Conservation (phyloP, 1,140 invertebrate species). For the Schlechtendalia chinensis region DNA sequence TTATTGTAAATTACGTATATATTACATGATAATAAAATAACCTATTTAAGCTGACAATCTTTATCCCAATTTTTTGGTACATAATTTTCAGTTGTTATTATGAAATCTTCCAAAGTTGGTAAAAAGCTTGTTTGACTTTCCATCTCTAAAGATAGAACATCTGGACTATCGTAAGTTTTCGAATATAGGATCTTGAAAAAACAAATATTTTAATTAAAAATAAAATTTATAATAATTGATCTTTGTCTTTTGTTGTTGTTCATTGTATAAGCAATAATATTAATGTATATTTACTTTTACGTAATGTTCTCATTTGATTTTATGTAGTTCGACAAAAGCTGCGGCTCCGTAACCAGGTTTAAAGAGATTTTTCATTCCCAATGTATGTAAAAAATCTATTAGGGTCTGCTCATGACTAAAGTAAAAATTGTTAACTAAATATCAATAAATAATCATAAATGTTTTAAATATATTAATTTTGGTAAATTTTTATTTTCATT, state of each 20-base stretch:
- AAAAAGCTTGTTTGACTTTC: constrained; percentile 32
- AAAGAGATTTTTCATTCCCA: constrained; percentile 40
- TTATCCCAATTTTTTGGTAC: constrained; percentile 46
- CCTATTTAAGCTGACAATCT: constrained; percentile 34
- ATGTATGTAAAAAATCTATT: constrained; percentile 43
- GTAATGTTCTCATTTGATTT: constrained; percentile 35
- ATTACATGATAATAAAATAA: too few species aligned
- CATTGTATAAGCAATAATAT: neutral
- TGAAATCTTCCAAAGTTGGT: constrained; percentile 44
- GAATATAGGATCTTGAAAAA: constrained; percentile 31
- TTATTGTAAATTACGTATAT: too few species aligned
- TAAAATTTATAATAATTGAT: too few species aligned
- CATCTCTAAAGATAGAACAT: constrained; percentile 33
- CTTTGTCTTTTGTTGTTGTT: too few species aligned
- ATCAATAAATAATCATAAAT: too few species aligned
- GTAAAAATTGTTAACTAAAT: neutral
- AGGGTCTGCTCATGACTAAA: constrained; percentile 39
- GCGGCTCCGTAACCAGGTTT: constrained; percentile 35
- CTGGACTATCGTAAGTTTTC: constrained; percentile 36
- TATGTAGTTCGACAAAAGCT: constrained; percentile 30
- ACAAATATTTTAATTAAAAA: neutral
- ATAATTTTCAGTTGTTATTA: constrained; percentile 36
- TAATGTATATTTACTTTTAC: constrained; percentile 14
- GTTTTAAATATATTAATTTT: too few species aligned
- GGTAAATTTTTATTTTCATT: neutral